Evolutionary conservation across 2,797 vertebrate species (phyloP), one percentile per base, ranked within the genome.

Genomic region (Leuciscus waleckii): DNA sequence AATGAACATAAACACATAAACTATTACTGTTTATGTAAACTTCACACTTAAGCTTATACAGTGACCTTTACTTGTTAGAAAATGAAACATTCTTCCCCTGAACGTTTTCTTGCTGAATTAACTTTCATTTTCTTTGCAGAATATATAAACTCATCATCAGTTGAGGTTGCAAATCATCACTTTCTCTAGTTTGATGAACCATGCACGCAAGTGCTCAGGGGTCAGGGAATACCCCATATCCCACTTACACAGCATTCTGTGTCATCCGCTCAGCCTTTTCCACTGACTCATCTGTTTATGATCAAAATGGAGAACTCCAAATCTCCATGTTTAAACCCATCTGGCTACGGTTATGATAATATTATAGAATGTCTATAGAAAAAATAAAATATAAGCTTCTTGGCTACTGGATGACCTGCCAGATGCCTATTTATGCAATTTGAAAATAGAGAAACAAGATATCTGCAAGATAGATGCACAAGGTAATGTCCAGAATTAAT

Each of bases 181-280:
- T 74, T 46, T 83, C 70, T 65, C 7, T 46, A 19, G 23, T 17
- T 35, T 69, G 51, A 51, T 41, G 2, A 70, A 26, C 41, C 43
- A 67, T 4, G 1, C 43, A 67, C 4, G 0, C 43, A 14, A 39
- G 49, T 35, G 37, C 2, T 78, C 65, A 46, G n/a, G 17, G 65
- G 51, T 58, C 65, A 84, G 75, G 79, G 49, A 84, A 78, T 58
- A 70, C 83, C 74, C 65, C 1, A 58, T 56, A 1, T n/a, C 32
- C 63, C 49, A 75, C 51, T 81, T 63, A 51, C 58, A 58, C 35
- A 58, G 39, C 78, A 70, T 81, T 63, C 37, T 54, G 54, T 65
- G 43, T 41, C 32, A 68, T 56, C 70, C 23, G 14, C 54, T 83
- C 49, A 68, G 51, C 5, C 2, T 80, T 71, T 37, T 49, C 67